Percentiles rank a stretch among this genome's conserved stretches.
These are phyloP conservation scores for Ianthella basta DNA, from an alignment of 37 sponge, comb jelly and placozoan genomes.

Conservation along the genomic window DNA sequence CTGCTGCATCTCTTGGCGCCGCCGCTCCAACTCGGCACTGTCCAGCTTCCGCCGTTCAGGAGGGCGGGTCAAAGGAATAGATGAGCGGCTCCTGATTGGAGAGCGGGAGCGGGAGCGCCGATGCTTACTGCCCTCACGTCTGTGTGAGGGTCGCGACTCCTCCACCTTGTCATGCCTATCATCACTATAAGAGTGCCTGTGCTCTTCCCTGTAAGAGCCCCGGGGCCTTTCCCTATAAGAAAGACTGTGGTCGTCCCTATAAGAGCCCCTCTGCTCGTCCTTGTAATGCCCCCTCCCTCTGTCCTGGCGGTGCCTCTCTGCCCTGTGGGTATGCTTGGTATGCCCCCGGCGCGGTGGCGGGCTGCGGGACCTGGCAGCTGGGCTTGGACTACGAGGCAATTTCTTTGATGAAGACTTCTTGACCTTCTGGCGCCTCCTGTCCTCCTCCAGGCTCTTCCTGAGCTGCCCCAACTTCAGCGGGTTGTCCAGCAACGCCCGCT, in stretches of 20 bases:
- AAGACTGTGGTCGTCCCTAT: not conserved
- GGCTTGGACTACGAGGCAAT: not conserved
- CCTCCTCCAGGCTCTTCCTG: slow-evolving; percentile 48
- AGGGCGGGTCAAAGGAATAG: not conserved
- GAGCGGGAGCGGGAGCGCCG: not conserved
- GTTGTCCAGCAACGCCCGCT: slow-evolving; percentile 60
- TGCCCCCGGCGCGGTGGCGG: not conserved
- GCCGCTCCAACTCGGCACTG: slow-evolving; percentile 60
- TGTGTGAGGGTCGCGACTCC: too few relatives aligned
- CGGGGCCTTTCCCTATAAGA: not conserved
- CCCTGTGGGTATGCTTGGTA: not conserved
- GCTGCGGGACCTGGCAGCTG: not conserved
- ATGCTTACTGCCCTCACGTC: too few relatives aligned
- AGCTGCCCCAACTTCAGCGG: slow-evolving; percentile 81
- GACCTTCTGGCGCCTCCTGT: not conserved
- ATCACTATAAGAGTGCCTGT: not conserved
- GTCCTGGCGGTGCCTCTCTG: too few relatives aligned
- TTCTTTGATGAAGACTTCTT: not conserved
- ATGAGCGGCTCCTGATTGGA: not conserved
- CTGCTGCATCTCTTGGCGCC: slow-evolving; percentile 77
- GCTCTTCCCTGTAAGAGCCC: not conserved
- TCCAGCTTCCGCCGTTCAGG: slow-evolving; percentile 27
- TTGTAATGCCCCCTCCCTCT: too few relatives aligned
- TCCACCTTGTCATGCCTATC: too few relatives aligned
- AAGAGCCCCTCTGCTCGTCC: too few relatives aligned